Base-by-base conservation (phyloP, 2,797 vertebrate genomes). In the Hirundo rustica region DNA sequence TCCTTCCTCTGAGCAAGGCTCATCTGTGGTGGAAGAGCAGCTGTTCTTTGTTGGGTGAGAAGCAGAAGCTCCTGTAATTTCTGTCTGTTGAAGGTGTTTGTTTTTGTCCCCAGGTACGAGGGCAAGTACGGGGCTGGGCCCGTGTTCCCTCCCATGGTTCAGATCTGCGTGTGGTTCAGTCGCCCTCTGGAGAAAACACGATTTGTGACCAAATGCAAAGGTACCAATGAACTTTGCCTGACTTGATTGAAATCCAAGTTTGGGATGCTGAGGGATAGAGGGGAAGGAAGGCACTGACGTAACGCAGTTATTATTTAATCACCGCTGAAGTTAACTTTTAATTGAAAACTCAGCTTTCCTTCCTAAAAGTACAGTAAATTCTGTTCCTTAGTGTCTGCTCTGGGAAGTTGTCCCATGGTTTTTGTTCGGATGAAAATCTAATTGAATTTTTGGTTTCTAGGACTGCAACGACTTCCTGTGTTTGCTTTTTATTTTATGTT, bases 191-290 rank as follows among this genome's bases (percentile, higher is more conserved):
- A 99, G 97, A 99, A 98, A 97, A 97, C 97, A 42, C 97, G 98
- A 42, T 99, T 99, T 93, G 97, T 99, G 89, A 91, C 98, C 92
- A 98, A 97, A 61, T 99, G 99, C 94, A 99, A 99, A 99, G 99
- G 99, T 99, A 97, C 98, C 96, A 83, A 4, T 78, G 85, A 95
- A 77, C 82, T 92, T 84, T 80, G 78, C 22, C 67, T 84, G 66
- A 48, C 18, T 92, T 66, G 73, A 87, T 25, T 67, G 30, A 61
- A 91, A 87, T 89, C 78, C 83, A 83, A 34, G 13, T 34, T 57
- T 34, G 74, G 73, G 85, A 40, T 83, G 16, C 47, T 38, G 54
- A 71, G 82, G 58, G 85, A 5, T 5, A 13, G 68, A 77, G 44
- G 77, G 85, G 72, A 87, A 95, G 77, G 92, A 36, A 94, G 84